Evolutionary conservation across 1,140 invertebrate species (phyloP).

Genomic region (Lucilia sericata): DNA sequence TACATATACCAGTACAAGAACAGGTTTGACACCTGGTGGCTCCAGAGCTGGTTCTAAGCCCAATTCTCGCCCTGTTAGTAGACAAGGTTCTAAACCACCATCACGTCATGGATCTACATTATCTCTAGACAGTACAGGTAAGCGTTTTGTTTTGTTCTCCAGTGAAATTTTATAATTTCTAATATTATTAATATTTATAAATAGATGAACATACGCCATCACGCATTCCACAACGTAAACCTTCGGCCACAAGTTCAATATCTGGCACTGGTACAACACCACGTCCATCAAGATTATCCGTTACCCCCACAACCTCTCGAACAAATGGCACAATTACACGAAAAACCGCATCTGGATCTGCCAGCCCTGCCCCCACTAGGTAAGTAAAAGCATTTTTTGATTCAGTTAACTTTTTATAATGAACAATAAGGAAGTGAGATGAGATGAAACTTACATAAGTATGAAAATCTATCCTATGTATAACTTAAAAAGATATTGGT

Average conservation of each 20-base stretch:
- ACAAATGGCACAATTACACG: slow-evolving; percentile 73
- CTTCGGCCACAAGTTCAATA: slow-evolving; percentile 71
- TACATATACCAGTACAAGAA: slow-evolving; percentile 70
- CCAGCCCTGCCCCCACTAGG: slow-evolving; percentile 78
- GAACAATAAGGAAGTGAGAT: not conserved
- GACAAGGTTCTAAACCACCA: slow-evolving; percentile 87
- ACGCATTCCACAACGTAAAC: slow-evolving; percentile 78
- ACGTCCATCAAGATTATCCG: slow-evolving; percentile 70
- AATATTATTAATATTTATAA: not conserved
- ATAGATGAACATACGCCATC: slow-evolving; percentile 79
- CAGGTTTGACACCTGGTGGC: slow-evolving; percentile 74
- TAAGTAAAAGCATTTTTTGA: slow-evolving; percentile 59
- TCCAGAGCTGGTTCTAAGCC: slow-evolving; percentile 80
- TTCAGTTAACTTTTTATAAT: not conserved
- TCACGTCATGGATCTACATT: slow-evolving; percentile 93
- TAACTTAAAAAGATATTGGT: too few species aligned
- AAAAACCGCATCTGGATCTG: slow-evolving; percentile 79
- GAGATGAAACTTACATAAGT: too few species aligned
- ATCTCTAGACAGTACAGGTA: slow-evolving; percentile 89
- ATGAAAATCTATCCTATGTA: too few species aligned
- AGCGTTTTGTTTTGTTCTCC: slow-evolving; percentile 44
- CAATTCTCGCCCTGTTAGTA: slow-evolving; percentile 82
- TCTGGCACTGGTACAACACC: slow-evolving; percentile 67
- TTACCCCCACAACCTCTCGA: slow-evolving; percentile 67
- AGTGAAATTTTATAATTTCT: slow-evolving; percentile 8